Percentiles rank a stretch among this genome's conserved stretches.
These are phyloP conservation scores for Meiosimyza platycephala DNA, from an alignment of 2,888 invertebrate genomes.

Conservation along the genomic window DNA sequence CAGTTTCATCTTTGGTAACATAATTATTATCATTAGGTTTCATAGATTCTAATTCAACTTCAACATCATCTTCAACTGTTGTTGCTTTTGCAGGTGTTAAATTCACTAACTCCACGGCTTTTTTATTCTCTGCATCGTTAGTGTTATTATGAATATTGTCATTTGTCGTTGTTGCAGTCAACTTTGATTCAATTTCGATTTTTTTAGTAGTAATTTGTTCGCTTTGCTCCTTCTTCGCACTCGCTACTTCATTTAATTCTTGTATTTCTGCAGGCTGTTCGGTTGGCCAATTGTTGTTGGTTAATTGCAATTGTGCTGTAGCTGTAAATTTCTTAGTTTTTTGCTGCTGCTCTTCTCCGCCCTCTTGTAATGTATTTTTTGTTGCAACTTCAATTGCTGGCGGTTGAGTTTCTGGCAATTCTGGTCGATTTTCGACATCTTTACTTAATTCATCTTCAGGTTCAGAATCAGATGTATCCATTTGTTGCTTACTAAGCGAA, in stretches of 20 bases:
- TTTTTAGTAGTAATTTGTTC: constrained; percentile 26
- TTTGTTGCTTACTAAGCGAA: constrained; percentile 36
- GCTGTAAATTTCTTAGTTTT: constrained; percentile 42
- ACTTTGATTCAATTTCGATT: constrained; percentile 1
- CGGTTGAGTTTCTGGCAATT: constrained; percentile 53
- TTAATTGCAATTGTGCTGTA: constrained; percentile 45
- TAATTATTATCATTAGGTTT: constrained; percentile 54
- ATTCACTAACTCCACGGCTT: constrained; percentile 30
- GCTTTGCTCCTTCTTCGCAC: background rate
- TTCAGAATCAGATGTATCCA: constrained; percentile 49
- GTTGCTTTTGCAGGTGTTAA: background rate
- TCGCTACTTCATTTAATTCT: too few species aligned
- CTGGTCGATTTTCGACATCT: constrained; percentile 47
- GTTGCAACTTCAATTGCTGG: constrained; percentile 37
- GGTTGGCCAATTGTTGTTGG: constrained; percentile 16
- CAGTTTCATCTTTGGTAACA: constrained; percentile 60
- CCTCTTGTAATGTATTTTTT: background rate
- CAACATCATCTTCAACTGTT: constrained; percentile 18
- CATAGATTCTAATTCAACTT: constrained; percentile 46
- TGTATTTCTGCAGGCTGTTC: background rate
- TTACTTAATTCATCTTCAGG: constrained; percentile 39
- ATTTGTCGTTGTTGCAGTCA: constrained; percentile 43
- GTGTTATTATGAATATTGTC: constrained; percentile 38
- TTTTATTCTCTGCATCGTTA: constrained; percentile 33
- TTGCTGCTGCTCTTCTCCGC: constrained; percentile 1